Evolutionary conservation across 2,888 invertebrate genomes (phyloP).

Genomic region (Eurytoma californica): DNA sequence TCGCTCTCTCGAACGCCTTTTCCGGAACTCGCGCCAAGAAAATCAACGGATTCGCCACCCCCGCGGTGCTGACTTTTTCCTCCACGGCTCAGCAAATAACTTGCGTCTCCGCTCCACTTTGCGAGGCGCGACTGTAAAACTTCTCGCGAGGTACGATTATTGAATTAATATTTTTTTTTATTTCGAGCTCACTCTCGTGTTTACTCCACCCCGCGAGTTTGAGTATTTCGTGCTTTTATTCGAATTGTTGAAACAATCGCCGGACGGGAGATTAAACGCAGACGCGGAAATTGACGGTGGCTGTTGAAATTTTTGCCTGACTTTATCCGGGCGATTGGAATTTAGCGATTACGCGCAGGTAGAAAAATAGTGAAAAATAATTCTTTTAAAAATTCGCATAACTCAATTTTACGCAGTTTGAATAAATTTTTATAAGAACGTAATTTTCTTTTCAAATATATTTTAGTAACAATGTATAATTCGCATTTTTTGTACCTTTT

Average conservation of each 20-base stretch:
- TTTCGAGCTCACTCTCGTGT: background rate
- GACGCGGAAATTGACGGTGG: background rate
- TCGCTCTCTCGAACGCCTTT: conserved; percentile 38
- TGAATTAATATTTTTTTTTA: conserved; percentile 47
- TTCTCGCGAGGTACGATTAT: conserved; percentile 43
- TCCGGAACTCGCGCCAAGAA: conserved; percentile 53
- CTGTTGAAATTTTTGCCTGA: no score
- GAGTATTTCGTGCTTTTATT: conserved; percentile 28
- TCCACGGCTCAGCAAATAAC: conserved; percentile 34
- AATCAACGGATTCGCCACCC: conserved; percentile 51
- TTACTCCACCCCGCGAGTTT: background rate
- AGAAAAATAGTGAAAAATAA: no score
- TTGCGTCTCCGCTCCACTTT: conserved; percentile 36
- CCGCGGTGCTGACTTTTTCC: conserved; percentile 33
- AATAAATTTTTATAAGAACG: no score
- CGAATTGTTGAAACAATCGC: conserved; percentile 38
- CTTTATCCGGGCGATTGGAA: no score
- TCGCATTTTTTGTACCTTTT: no score
- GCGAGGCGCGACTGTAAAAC: conserved; percentile 24
- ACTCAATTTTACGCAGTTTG: no score
- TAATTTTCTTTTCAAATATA: no score
- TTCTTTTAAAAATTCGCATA: no score
- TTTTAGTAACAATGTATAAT: no score
- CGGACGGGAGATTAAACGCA: conserved; percentile 15
- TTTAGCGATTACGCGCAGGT: no score